Conservation (phyloP, 1,140 invertebrate genomes). For the Caenorhabditis remanei region DNA sequence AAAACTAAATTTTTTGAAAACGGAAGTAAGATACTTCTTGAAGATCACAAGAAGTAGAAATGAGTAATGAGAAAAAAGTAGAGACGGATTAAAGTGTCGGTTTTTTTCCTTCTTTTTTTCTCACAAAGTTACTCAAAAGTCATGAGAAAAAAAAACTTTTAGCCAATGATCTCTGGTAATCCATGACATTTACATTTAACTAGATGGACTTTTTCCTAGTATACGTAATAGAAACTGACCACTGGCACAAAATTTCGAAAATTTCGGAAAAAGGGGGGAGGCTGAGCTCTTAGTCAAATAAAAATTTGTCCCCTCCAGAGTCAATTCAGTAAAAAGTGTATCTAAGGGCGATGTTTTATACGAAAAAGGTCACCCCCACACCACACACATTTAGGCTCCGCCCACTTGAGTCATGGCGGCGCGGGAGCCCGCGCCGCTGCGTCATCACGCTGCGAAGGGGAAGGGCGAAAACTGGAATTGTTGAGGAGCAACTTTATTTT, state of each 20-base stretch:
- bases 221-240: background rate
- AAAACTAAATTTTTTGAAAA: background rate
- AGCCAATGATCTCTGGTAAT: conserved; percentile 10
- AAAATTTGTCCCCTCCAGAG: background rate
- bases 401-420: background rate
- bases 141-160: background rate
- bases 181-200: background rate
- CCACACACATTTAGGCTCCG: background rate
- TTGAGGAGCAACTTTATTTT: no score
- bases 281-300: conserved; percentile 11
- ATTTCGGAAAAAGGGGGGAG: background rate
- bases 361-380: background rate
- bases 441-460: no score
- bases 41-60: background rate
- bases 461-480: no score
- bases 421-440: no score
- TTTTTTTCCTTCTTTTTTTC: background rate
- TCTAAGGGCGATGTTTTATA: background rate
- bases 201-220: background rate
- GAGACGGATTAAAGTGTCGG: background rate
- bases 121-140: background rate
- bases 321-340: background rate
- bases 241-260: background rate
- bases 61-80: background rate
- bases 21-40: background rate